These are phyloP conservation scores for Halocynthia aurantium DNA, from an alignment of 23 tunicate species.

Conservation along the genomic window DNA sequence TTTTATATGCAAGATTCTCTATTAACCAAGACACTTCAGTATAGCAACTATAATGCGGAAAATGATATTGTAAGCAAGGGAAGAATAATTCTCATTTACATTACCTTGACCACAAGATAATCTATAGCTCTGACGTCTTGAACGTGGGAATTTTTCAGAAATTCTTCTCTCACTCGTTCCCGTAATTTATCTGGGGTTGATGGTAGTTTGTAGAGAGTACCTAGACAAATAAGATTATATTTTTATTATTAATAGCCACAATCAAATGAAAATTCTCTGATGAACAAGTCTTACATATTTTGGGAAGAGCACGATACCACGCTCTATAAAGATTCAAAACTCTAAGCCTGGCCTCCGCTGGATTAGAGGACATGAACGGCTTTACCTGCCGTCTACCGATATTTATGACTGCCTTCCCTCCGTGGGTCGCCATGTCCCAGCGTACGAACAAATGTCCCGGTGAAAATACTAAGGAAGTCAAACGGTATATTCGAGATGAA, in stretches of 20 bases:
- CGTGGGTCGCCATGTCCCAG: background rate
- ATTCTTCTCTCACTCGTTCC: constrained; percentile 57
- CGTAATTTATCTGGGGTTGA: constrained; percentile 27
- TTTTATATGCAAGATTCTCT: no score
- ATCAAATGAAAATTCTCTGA: background rate
- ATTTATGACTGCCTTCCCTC: constrained; percentile 13
- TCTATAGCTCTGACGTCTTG: constrained; percentile 75
- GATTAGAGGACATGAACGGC: constrained; percentile 56
- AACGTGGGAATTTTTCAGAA: constrained; percentile 74
- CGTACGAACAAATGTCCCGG: no score
- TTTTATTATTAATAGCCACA: background rate
- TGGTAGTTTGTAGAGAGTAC: constrained; percentile 37
- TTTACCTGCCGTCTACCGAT: constrained; percentile 29
- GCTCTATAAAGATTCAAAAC: constrained; percentile 71
- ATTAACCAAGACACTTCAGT: no score
- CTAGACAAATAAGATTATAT: constrained; percentile 7
- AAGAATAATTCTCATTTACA: background rate
- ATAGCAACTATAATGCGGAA: no score
- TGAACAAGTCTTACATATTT: constrained; percentile 29
- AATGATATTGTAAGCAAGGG: background rate
- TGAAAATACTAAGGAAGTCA: no score
- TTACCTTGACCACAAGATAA: constrained; percentile 61
- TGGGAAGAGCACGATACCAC: constrained; percentile 68
- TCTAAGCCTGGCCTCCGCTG: constrained; percentile 60
- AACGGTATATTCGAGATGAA: no score